These are phyloP conservation scores for Tridacna gigas DNA, from an alignment of 2,888 invertebrate species.

Conservation along the genomic window DNA sequence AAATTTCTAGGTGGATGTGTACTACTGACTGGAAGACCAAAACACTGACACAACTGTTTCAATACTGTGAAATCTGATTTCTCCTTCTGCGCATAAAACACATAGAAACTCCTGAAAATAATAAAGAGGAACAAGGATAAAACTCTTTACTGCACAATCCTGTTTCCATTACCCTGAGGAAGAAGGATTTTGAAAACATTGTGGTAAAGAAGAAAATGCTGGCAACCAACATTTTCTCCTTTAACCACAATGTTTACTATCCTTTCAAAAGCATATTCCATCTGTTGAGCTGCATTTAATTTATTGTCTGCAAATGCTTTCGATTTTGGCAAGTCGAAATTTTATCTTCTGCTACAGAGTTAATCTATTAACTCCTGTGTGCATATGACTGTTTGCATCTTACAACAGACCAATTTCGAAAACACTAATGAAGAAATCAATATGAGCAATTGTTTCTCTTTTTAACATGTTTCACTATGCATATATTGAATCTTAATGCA, in stretches of 20 bases:
- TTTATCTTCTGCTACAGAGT: no score
- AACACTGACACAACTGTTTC: conserved; percentile 76
- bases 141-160: background rate
- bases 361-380: no score
- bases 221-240: background rate
- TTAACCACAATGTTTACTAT: background rate
- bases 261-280: no score
- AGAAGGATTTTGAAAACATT: background rate
- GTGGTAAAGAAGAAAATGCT: conserved; percentile 9
- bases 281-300: no score
- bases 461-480: no score
- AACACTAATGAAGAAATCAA: no score
- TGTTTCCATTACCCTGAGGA: background rate
- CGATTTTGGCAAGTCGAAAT: no score
- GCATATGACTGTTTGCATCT: no score
- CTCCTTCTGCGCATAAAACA: conserved; percentile 77
- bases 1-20: conserved; percentile 75
- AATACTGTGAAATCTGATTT: conserved; percentile 68
- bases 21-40: conserved; percentile 75
- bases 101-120: conserved; percentile 58
- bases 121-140: background rate
- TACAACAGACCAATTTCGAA: no score
- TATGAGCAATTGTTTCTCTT: no score
- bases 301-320: no score
- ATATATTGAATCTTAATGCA: no score